These are phyloP conservation scores for Aphidius colemani DNA, from an alignment of 2,888 invertebrate species.

Conservation along the genomic window DNA sequence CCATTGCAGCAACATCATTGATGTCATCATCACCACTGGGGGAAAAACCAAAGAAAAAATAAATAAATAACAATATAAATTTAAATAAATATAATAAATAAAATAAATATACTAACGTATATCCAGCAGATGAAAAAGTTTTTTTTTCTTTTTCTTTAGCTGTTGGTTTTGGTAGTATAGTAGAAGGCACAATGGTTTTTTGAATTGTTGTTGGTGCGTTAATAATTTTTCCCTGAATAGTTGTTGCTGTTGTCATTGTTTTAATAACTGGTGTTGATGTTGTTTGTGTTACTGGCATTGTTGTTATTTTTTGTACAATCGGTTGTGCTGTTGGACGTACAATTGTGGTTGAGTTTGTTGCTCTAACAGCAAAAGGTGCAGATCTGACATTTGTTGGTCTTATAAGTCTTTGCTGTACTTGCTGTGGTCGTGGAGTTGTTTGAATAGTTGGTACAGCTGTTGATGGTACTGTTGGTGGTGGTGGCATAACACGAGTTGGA, in stretches of 20 bases:
- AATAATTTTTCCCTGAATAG: conserved; percentile 52
- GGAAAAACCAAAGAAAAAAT: conserved; percentile 19
- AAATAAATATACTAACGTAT: conserved; percentile 55
- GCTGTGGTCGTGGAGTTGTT: conserved; percentile 60
- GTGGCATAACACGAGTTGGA: conserved; percentile 69
- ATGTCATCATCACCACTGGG: conserved; percentile 90
- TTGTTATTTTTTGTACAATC: conserved; percentile 40
- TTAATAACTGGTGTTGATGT: conserved; percentile 56
- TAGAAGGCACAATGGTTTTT: conserved; percentile 65
- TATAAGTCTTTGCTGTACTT: conserved; percentile 64
- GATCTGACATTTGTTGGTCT: conserved; percentile 34
- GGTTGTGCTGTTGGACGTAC: conserved; percentile 41
- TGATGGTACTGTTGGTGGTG: conserved; percentile 55
- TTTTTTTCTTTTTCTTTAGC: conserved; percentile 81
- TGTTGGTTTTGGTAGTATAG: conserved; percentile 64
- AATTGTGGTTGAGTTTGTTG: conserved; percentile 49
- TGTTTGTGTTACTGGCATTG: conserved; percentile 33
- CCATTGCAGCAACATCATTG: conserved; percentile 99
- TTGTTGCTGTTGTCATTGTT: conserved; percentile 42
- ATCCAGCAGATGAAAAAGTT: conserved; percentile 65
- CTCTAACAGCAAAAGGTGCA: conserved; percentile 51
- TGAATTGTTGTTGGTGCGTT: conserved; percentile 58
- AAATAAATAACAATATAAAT: conserved; percentile 15
- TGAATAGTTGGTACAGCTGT: conserved; percentile 55
- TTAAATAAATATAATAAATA: conserved; percentile 10